Percentiles rank a stretch among this genome's conserved stretches.
These are phyloP conservation scores for Florisuga fusca DNA, from an alignment of 2,797 vertebrate species.

Conservation along the genomic window DNA sequence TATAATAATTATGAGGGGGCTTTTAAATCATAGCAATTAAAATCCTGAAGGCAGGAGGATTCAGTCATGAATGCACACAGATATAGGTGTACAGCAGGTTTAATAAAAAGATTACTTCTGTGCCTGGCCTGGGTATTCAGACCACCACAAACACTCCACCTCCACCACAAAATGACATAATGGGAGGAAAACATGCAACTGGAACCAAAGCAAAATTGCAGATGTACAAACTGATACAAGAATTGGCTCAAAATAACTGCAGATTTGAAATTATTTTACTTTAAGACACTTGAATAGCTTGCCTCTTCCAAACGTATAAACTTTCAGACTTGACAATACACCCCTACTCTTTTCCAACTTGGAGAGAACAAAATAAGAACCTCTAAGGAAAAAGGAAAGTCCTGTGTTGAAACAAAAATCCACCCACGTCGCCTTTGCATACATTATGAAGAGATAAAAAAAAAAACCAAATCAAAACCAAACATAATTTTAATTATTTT, in stretches of 20 bases:
- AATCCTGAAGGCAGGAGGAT: neutral
- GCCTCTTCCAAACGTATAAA: neutral
- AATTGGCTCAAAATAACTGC: neutral
- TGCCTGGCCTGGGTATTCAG: neutral
- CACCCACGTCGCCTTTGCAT: neutral
- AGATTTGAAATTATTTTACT: neutral
- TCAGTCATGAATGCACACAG: neutral
- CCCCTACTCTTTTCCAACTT: neutral
- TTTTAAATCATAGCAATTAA: neutral
- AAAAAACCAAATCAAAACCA: neutral
- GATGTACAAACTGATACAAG: neutral
- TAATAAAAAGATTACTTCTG: neutral
- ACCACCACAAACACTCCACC: neutral
- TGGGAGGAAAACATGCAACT: neutral
- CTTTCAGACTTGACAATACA: neutral
- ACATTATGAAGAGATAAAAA: neutral
- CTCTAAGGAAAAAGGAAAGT: neutral
- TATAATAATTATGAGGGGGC: neutral
- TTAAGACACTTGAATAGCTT: neutral
- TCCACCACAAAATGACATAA: neutral
- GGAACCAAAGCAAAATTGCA: neutral
- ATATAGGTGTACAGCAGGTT: neutral
- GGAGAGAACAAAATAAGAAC: neutral
- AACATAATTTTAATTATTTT: neutral
- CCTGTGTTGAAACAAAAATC: rapidly evolving